Evolutionary conservation across 1,140 invertebrate genomes (phyloP).

Genomic region (Nasonia longicornis): DNA sequence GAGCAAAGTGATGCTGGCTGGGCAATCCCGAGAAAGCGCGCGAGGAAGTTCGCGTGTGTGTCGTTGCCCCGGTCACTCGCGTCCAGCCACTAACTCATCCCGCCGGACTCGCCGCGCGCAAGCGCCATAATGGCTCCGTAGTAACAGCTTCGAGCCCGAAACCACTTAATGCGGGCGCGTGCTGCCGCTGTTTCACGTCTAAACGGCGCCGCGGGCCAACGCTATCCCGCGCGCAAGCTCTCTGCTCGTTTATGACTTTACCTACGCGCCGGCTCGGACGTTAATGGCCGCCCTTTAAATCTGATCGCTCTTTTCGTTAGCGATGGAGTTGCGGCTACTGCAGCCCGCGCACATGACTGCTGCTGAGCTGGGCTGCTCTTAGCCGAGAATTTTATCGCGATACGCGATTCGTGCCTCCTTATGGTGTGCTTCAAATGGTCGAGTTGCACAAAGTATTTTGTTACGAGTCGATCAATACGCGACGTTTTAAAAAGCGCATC

Average conservation of each 20-base stretch:
- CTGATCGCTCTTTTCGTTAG: not conserved
- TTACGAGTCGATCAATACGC: too few relatives aligned
- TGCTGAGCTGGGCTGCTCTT: too few relatives aligned
- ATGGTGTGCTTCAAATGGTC: too few relatives aligned
- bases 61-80: not conserved
- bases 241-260: not conserved
- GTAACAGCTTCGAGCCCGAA: not conserved
- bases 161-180: slow-evolving; percentile 2
- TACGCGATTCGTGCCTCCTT: too few relatives aligned
- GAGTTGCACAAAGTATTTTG: too few relatives aligned
- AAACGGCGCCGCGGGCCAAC: not conserved
- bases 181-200: not conserved
- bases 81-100: slow-evolving; percentile 28
- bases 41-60: not conserved
- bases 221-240: not conserved
- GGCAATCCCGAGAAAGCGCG: not conserved
- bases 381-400: too few relatives aligned
- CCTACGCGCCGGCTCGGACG: not conserved
- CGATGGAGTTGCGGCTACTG: too few relatives aligned
- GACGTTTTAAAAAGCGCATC: too few relatives aligned
- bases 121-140: not conserved
- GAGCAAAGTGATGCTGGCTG: not conserved
- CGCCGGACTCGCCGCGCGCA: too few relatives aligned
- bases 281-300: slow-evolving; percentile 23
- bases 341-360: too few relatives aligned